Base-by-base conservation (phyloP, 2,888 invertebrate genomes). In the Mayetiola destructor region DNA sequence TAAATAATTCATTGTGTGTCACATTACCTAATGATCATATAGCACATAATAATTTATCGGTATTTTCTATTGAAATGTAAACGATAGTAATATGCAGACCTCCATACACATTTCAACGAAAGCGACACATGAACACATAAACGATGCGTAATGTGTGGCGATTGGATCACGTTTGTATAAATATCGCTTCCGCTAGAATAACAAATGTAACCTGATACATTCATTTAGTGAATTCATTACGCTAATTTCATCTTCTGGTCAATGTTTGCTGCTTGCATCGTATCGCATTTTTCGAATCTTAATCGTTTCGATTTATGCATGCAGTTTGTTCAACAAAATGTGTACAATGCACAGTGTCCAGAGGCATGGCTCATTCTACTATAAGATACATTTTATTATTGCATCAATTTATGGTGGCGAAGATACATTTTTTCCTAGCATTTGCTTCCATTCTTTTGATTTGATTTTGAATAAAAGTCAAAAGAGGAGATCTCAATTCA, bases 271-370 rank as follows among this genome's bases (percentile, higher is more conserved):
- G 27, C 3, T 14, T 14, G 3, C 29, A 3, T 27, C 23, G 20
- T 48, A 48, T 48, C 48, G 20, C 48, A 48, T 48, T 27, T 27
- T 48, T 48, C 48, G 48, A 23, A 48, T 48, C 48, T 48, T 48
- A 48, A 48, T 48, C 48, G 48, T n/a, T 9, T 48, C 48, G 48
- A 48, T 48, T 48, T 48, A 27, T 48, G 48, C 48, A 48, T 48
- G 23, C 42, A 42, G 39, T 39, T n/a, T n/a, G n/a, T n/a, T n/a
- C n/a, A n/a, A n/a, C n/a, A 10, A 20, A 40, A 8, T 40, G 40
- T 27, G 23, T 12, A 42, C 42, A n/a, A n/a, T 14, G 3, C 39
- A 16, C 16, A 5, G 23, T 14, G 23, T 42, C 21, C 27, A 4
- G n/a, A 48, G 23, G 48, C 48, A 48, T n/a, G n/a, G n/a, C n/a